Conservation (phyloP, 2,797 vertebrate genomes). For the Salarias fasciatus region DNA sequence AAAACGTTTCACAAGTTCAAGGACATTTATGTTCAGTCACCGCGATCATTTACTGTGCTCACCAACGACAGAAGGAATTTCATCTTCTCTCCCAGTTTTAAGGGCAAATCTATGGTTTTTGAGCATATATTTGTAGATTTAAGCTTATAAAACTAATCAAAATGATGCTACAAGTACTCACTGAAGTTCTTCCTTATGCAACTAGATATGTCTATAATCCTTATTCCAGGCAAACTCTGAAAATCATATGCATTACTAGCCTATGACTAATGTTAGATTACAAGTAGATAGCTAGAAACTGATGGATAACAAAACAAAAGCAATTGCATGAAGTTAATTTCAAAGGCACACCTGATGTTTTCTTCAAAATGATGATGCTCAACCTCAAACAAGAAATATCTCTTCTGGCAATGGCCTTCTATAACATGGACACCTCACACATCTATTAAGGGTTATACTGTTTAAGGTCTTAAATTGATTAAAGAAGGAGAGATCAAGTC, state of each 20-base stretch:
- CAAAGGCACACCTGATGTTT: constrained; percentile 12
- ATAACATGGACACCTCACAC: background rate
- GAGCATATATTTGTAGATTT: constrained; percentile 93
- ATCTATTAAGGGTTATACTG: background rate
- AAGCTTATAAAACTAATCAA: constrained; percentile 78
- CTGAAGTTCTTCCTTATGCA: constrained; percentile 50
- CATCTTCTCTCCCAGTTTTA: constrained; percentile 96
- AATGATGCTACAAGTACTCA: constrained; percentile 13
- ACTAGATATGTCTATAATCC: constrained; percentile 20
- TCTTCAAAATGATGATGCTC: constrained; percentile 16
- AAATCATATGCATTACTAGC: constrained; percentile 22
- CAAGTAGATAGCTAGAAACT: background rate
- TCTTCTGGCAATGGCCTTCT: background rate
- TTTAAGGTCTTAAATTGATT: too few species aligned
- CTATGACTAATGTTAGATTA: constrained; percentile 12
- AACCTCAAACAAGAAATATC: constrained; percentile 7
- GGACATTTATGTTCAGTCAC: constrained; percentile 96
- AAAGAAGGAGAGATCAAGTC: too few species aligned
- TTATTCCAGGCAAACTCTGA: constrained; percentile 21
- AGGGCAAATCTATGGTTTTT: constrained; percentile 97
- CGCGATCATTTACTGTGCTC: constrained; percentile 92
- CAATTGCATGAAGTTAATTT: constrained; percentile 37
- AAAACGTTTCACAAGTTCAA: constrained; percentile 92
- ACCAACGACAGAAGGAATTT: constrained; percentile 92
- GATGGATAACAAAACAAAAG: constrained; percentile 24